Evolutionary conservation across 2,113 vertebrate species (phyloP).

Genomic region (Bubo scandiacus): DNA sequence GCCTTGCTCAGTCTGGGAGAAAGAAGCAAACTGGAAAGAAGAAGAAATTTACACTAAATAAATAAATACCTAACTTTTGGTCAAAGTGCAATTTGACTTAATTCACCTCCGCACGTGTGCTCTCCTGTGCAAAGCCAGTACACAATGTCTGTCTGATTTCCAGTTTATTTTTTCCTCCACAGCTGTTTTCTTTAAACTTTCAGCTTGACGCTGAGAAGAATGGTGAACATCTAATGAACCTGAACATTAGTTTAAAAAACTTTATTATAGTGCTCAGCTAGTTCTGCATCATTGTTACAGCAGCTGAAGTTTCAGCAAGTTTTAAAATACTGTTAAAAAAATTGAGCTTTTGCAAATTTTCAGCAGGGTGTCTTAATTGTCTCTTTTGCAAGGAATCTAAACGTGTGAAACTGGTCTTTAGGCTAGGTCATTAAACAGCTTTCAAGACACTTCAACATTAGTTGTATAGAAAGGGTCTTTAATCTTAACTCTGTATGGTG

Average conservation of each 20-base stretch:
- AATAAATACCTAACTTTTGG: not conserved
- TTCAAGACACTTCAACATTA: not conserved
- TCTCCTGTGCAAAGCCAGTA: not conserved
- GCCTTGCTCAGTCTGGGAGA: not conserved
- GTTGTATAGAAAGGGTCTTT: not conserved
- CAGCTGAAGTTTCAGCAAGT: not conserved
- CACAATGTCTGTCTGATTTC: not conserved
- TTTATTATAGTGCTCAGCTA: rapidly evolving
- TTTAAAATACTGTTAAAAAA: not conserved
- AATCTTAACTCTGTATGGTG: not conserved
- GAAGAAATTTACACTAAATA: not conserved
- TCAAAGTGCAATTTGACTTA: not conserved
- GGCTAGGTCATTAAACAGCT: not conserved
- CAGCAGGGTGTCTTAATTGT: not conserved
- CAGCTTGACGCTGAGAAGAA: not conserved
- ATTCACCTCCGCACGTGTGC: not conserved
- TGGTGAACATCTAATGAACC: not conserved
- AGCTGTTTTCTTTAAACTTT: not conserved
- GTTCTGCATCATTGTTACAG: not conserved
- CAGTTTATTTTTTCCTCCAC: not conserved
- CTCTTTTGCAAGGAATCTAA: not conserved
- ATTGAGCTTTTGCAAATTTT: not conserved
- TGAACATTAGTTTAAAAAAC: not conserved
- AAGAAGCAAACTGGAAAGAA: not conserved
- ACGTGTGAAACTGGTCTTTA: not conserved